A percentile compares a stretch with the other conserved stretches of the same genome.
phyloP scores from a whole-genome alignment of 2,888 invertebrate species.

The Dilophus febrilis region DNA sequence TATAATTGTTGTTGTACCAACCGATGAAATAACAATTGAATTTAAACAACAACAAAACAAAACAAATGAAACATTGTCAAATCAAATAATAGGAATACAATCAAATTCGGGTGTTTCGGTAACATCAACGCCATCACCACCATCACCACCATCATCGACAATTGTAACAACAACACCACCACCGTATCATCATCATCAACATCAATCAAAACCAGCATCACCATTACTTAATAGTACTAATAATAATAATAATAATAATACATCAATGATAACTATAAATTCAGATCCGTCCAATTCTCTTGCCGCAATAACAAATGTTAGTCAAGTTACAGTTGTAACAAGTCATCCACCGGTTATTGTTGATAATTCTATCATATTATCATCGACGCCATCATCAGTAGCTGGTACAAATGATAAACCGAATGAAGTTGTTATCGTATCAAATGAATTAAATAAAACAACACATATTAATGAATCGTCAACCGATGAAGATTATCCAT shows the following conservation, averaged over 20 bases:
- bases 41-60: slow-evolving; percentile 7
- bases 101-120: slow-evolving; percentile 1
- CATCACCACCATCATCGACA: slow-evolving; percentile 23
- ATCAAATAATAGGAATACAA: slow-evolving; percentile 2
- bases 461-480: slow-evolving; percentile 46
- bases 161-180: no score
- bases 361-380: slow-evolving; percentile 35
- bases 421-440: slow-evolving; percentile 65
- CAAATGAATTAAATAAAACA: slow-evolving; percentile 58
- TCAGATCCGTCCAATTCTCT: slow-evolving; percentile 48
- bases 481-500: slow-evolving; percentile 61
- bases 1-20: slow-evolving; percentile 13
- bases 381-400: slow-evolving; percentile 9
- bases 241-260: slow-evolving; percentile 13
- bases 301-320: slow-evolving; percentile 48
- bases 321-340: slow-evolving; percentile 67
- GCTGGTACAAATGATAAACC: slow-evolving; percentile 7
- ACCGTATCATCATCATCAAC: slow-evolving; percentile 15
- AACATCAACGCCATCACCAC: slow-evolving; percentile 14
- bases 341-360: slow-evolving; percentile 61
- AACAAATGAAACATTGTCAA: not conserved
- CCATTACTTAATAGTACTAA: no score
- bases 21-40: no score
- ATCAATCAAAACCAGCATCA: not conserved
- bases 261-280: slow-evolving; percentile 28